Evolutionary conservation across 1,140 invertebrate genomes (phyloP).

Genomic region (Armadillidium nasatum): DNA sequence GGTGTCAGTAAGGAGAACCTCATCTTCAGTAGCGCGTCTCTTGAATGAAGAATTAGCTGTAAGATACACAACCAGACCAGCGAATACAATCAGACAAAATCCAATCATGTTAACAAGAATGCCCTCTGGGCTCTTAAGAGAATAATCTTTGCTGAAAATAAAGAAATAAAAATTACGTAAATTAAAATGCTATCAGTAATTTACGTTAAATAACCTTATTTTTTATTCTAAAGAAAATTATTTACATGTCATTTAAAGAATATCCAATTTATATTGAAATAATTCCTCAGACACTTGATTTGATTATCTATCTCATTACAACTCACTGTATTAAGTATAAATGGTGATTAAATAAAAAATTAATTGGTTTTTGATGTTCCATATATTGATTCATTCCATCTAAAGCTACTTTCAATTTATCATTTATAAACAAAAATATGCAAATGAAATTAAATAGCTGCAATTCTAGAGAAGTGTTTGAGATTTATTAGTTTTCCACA

Average conservation of each 20-base stretch:
- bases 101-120: conserved; percentile 73
- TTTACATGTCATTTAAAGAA: not conserved
- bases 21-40: conserved; percentile 68
- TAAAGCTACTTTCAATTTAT: too few relatives aligned
- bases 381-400: too few relatives aligned
- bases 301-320: not conserved
- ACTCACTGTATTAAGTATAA: not conserved
- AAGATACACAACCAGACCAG: conserved; percentile 66
- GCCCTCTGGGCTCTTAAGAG: conserved; percentile 58
- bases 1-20: conserved; percentile 55
- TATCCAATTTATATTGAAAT: not conserved
- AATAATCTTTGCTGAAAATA: conserved; percentile 48
- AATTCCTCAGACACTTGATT: not conserved
- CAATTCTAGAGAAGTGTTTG: too few relatives aligned
- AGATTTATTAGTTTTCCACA: too few relatives aligned
- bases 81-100: conserved; percentile 64
- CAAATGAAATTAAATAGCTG: too few relatives aligned
- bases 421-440: too few relatives aligned
- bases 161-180: too few relatives aligned
- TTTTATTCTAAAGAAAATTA: not conserved
- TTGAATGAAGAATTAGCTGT: conserved; percentile 68
- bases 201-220: not conserved
- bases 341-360: too few relatives aligned
- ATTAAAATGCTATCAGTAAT: not conserved
- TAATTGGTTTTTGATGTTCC: too few relatives aligned